Conservation (phyloP, 30 jellyfish, hydroid and myxozoan species). For the Catostylus mosaicus region DNA sequence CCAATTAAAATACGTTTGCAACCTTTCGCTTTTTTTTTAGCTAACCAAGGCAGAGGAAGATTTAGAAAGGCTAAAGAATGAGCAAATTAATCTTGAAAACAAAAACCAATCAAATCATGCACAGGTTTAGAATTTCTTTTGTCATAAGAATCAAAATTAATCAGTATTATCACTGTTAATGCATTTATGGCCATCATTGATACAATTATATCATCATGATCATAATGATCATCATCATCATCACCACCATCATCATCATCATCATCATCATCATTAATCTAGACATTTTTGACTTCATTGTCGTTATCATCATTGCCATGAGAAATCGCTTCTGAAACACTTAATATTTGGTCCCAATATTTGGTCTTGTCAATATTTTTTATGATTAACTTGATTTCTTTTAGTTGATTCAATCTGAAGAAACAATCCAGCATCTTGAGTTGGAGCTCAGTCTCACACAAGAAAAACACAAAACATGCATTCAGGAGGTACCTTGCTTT, state of each 20-base stretch:
- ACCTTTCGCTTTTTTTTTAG: slow-evolving; percentile 18
- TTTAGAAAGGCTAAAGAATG: slow-evolving; percentile 33
- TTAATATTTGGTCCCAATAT: neutral
- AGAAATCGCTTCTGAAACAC: neutral
- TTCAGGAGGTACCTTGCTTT: slow-evolving; percentile 72
- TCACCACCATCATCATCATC: neutral
- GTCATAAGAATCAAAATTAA: neutral
- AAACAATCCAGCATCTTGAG: slow-evolving; percentile 84
- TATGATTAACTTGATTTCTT: neutral
- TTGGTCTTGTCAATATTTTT: neutral
- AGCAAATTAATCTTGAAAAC: slow-evolving; percentile 31
- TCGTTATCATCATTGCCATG: neutral
- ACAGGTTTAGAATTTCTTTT: slow-evolving; percentile 40
- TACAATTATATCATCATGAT: neutral
- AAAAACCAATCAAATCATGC: slow-evolving; percentile 50
- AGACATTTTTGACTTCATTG: neutral
- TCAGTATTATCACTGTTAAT: neutral
- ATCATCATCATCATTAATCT: neutral
- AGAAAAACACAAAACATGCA: slow-evolving; percentile 92
- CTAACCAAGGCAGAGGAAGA: slow-evolving; percentile 72
- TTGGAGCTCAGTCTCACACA: slow-evolving; percentile 80
- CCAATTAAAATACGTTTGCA: too few species aligned
- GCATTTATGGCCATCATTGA: neutral
- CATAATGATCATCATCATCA: neutral
- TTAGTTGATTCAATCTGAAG: slow-evolving; percentile 66